Conservation (phyloP, 2,113 vertebrate species). For the Chaenogobius annularis region DNA sequence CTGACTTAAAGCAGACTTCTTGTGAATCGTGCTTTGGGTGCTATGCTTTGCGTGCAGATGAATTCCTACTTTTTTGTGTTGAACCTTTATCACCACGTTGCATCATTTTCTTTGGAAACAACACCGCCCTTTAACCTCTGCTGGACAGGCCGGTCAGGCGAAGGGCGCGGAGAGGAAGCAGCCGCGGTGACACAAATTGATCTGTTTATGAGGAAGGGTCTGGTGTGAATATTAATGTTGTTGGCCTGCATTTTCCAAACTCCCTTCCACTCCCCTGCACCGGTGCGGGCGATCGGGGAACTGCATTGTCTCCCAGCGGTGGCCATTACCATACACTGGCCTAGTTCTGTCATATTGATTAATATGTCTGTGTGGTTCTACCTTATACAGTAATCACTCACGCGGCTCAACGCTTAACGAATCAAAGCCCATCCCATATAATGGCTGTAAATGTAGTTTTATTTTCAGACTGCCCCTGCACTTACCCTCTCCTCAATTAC, state of each 20-base stretch:
- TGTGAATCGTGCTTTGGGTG: background rate
- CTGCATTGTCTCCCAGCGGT: conserved; percentile 70
- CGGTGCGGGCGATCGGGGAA: conserved; percentile 12
- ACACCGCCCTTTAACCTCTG: background rate
- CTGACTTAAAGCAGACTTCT: no score
- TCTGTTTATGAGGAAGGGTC: conserved; percentile 23
- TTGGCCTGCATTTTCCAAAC: conserved; percentile 11
- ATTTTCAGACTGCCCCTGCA: conserved; percentile 64
- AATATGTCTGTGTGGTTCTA: conserved; percentile 89
- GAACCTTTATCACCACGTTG: background rate
- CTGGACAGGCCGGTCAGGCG: conserved; percentile 3
- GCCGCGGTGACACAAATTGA: conserved; percentile 13
- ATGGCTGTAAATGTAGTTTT: conserved; percentile 84
- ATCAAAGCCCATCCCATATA: conserved; percentile 85
- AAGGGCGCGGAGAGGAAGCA: background rate
- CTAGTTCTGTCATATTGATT: conserved; percentile 95
- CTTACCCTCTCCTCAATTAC: conserved; percentile 11
- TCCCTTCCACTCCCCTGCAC: background rate
- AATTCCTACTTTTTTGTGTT: background rate
- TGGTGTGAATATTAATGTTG: conserved; percentile 15
- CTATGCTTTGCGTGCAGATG: background rate
- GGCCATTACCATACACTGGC: conserved; percentile 86
- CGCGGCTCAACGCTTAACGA: conserved; percentile 85
- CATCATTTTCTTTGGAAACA: background rate
- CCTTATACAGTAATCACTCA: conserved; percentile 88